These are phyloP conservation scores for Ailurus styani DNA, from an alignment of 2,113 vertebrate species.

Conservation along the genomic window DNA sequence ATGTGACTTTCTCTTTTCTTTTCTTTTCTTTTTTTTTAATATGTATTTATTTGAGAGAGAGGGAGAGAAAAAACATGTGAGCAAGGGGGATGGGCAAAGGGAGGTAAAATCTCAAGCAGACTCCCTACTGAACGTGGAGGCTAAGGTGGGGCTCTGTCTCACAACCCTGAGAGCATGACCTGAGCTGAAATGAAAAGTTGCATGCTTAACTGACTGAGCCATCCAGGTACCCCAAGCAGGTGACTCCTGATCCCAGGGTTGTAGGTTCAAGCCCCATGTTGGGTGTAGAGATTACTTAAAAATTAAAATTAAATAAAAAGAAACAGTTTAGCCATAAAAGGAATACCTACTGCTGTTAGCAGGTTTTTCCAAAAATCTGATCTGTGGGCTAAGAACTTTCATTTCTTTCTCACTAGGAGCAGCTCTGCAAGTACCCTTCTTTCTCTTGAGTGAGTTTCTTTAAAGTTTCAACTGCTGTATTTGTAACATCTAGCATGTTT, in stretches of 20 bases:
- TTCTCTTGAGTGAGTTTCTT: not conserved
- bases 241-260: not conserved
- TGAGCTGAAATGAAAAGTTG: not conserved
- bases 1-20: not conserved
- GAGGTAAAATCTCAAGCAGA: not conserved
- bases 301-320: not conserved
- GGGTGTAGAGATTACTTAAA: not conserved
- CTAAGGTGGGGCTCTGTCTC: not conserved
- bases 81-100: not conserved
- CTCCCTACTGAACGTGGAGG: not conserved
- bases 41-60: not conserved
- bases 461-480: not conserved
- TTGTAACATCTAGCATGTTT: not conserved
- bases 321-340: not conserved
- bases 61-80: not conserved
- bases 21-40: not conserved
- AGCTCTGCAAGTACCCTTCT: not conserved
- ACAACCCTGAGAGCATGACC: not conserved
- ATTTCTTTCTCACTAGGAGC: slow-evolving; percentile 28
- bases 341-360: not conserved
- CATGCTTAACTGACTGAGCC: not conserved
- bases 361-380: slow-evolving; percentile 37
- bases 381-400: not conserved
- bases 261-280: not conserved
- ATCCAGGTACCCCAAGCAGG: not conserved